These are phyloP conservation scores for Archips crataeganus DNA, from an alignment of 2,888 invertebrate species.

Conservation along the genomic window DNA sequence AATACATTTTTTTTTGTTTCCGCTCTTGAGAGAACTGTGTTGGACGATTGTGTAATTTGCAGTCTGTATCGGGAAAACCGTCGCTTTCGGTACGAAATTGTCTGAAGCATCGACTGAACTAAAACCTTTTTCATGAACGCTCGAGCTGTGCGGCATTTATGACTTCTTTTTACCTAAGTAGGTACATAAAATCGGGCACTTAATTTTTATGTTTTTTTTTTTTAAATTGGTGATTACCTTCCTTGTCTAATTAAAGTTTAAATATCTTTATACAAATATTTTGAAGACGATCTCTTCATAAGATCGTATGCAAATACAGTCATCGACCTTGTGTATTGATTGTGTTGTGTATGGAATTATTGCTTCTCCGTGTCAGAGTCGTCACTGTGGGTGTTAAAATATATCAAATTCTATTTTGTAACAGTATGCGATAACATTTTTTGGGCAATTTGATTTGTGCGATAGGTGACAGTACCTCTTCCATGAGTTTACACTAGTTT, in stretches of 20 bases:
- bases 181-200: too few species aligned
- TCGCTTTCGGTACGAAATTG: background rate
- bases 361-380: background rate
- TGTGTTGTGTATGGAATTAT: conserved; percentile 11
- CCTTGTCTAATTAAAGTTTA: too few species aligned
- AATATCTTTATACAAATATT: background rate
- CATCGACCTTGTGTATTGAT: conserved; percentile 5
- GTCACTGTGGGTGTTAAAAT: conserved; percentile 5
- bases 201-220: too few species aligned
- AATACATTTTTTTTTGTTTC: conserved; percentile 28
- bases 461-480: too few species aligned
- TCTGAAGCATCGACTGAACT: too few species aligned
- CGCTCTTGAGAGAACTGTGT: background rate
- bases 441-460: too few species aligned
- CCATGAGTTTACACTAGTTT: too few species aligned
- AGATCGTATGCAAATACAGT: background rate
- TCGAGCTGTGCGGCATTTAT: too few species aligned
- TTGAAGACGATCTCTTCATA: background rate
- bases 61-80: background rate
- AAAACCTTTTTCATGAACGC: too few species aligned
- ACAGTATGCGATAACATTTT: background rate
- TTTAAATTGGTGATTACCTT: too few species aligned
- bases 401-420: background rate
- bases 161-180: too few species aligned
- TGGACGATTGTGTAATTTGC: background rate